Evolutionary conservation across 2,797 vertebrate species (phyloP), one percentile per base, ranked within the genome.

Genomic region (Sebastolobus alascanus): DNA sequence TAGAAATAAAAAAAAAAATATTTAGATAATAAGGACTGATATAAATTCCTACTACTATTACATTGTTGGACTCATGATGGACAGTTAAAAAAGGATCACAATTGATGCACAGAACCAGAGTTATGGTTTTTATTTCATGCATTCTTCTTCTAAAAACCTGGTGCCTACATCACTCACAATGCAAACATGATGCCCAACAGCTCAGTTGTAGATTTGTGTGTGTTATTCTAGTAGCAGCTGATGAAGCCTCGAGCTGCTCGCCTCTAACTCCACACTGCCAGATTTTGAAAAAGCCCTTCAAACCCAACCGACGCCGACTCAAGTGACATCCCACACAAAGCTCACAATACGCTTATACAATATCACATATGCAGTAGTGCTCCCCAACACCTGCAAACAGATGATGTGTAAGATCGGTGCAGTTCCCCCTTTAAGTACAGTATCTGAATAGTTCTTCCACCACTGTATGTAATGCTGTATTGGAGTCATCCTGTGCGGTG

Each of bases 91-190:
- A 16, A 16, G 40, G 14, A 43, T 43, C 14, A 16, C 0, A 43
- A 0, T 40, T 40, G 38, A 40, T 40, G 38, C 38, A 43, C 14
- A 43, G 40, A 43, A 16, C 40, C 40, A 43, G 40, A 43, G 40
- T 16, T 43, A 0, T 43, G 0, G 1, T 43, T 0, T 43, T 43
- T 43, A 43, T 43, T 43, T 43, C 40, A 43, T 43, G 40, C 40
- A 16, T 7, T 43, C 40, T 43, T 43, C 40, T 43, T 43, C 40
- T 43, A 43, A 43, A 43, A 43, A 43, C 40, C 14, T 43, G 40
- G 40, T 43, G 40, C 40, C 40, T 43, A 43, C 40, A 43, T 43
- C 16, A 50, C 68, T 27, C 59, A 78, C 35, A 55, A 56, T 64
- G 35, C 75, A 63, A 50, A 25, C 67, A 16, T 0, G 0, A 40